Percentiles rank a stretch among this genome's conserved stretches.
Evolutionary conservation across 2,113 vertebrate species (phyloP).

Genomic region (Serilophus lunatus): DNA sequence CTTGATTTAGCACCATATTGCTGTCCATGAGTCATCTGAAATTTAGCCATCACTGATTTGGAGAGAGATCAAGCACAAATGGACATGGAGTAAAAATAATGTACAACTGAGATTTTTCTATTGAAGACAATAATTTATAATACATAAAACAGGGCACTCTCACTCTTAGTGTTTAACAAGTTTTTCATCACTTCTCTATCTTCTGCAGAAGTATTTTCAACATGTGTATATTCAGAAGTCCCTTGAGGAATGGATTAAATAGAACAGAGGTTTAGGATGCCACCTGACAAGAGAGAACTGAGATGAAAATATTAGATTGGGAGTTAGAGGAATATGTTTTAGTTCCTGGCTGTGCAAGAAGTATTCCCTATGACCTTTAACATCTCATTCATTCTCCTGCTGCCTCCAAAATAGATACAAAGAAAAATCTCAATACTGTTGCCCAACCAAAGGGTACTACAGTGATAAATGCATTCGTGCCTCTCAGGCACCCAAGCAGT

Average conservation of each 20-base stretch:
- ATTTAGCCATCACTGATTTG: neutral
- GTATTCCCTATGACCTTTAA: neutral
- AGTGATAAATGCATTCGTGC: neutral
- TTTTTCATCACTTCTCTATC: too few species aligned
- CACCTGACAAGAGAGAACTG: neutral
- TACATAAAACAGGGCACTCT: neutral
- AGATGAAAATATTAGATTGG: neutral
- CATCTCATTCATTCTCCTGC: neutral
- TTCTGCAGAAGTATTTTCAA: neutral
- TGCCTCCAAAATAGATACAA: neutral
- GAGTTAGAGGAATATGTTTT: neutral
- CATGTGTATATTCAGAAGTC: neutral
- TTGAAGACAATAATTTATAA: neutral
- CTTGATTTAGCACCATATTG: neutral
- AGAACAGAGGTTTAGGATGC: neutral
- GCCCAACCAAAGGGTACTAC: neutral
- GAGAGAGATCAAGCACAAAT: neutral
- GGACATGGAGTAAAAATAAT: neutral
- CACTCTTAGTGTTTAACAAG: too few species aligned
- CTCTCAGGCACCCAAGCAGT: neutral
- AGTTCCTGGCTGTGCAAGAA: neutral
- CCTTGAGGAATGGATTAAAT: neutral
- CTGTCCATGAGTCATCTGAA: neutral
- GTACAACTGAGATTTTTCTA: neutral
- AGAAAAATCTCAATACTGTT: neutral